Percentiles rank a stretch among this genome's conserved stretches.
Evolutionary conservation across 1,140 invertebrate species (phyloP).

Genomic region (Palaemon carinicauda): DNA sequence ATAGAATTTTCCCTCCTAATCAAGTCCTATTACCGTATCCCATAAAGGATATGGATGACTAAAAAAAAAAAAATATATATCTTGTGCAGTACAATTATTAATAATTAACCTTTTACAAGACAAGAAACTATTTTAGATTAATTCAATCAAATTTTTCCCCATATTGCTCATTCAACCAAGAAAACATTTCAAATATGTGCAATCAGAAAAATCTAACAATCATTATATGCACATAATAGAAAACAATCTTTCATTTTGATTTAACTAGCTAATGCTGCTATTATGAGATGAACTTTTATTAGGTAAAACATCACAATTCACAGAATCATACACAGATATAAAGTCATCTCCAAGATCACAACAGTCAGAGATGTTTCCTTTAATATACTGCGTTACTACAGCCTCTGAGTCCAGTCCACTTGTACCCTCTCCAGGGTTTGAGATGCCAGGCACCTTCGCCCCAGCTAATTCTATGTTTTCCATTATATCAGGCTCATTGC

Average conservation of each 20-base stretch:
- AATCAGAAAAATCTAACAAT: neutral
- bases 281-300: neutral
- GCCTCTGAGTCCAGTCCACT: neutral
- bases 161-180: neutral
- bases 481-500: neutral
- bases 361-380: constrained; percentile 5
- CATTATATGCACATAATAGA: neutral
- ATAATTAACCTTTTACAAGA: too few relatives aligned
- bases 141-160: too few relatives aligned
- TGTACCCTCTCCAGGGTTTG: neutral
- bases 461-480: neutral
- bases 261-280: neutral
- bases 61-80: too few relatives aligned
- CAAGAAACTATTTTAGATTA: too few relatives aligned
- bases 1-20: too few relatives aligned
- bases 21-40: too few relatives aligned
- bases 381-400: neutral
- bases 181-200: neutral
- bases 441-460: neutral
- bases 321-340: constrained; percentile 2
- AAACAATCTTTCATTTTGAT: neutral
- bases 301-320: neutral
- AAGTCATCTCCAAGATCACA: constrained; percentile 5
- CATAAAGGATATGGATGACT: too few relatives aligned
- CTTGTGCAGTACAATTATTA: too few relatives aligned